Conservation (phyloP, 2,113 vertebrate species). For the Climacteris rufus region DNA sequence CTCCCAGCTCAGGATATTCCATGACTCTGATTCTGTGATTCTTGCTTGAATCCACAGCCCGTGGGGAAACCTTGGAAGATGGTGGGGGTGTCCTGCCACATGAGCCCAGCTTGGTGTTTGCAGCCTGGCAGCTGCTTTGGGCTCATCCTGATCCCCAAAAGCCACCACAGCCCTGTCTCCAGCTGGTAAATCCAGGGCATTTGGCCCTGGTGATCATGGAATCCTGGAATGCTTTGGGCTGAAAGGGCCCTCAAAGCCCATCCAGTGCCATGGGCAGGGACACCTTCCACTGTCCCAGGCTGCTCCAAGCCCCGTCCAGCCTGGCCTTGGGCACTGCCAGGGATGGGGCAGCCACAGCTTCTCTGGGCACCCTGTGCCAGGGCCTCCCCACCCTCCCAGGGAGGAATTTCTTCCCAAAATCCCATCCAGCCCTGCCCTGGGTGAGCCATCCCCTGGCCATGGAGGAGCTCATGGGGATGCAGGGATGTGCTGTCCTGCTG, state of each 20-base stretch:
- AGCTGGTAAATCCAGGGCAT: not conserved
- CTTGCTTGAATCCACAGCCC: not conserved
- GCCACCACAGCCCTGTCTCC: not conserved
- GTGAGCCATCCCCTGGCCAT: fast-evolving
- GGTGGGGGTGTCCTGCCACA: not conserved
- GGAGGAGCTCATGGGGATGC: not conserved
- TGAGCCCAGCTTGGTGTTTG: not conserved
- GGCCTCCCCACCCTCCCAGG: not conserved
- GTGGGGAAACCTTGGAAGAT: not conserved
- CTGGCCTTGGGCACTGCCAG: not conserved
- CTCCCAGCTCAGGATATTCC: not conserved
- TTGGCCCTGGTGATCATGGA: not conserved
- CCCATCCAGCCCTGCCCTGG: not conserved
- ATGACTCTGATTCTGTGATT: not conserved
- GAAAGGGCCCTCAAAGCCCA: not conserved
- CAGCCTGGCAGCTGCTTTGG: not conserved
- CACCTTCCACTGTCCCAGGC: fast-evolving
- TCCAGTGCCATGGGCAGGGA: not conserved
- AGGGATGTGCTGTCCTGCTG: too few species aligned
- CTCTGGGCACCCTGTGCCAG: not conserved
- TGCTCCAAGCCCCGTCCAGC: fast-evolving
- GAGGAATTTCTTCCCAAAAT: not conserved
- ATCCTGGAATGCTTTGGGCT: not conserved
- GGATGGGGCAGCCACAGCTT: not conserved
- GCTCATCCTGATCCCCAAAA: not conserved